Evolutionary conservation across 2,888 invertebrate genomes (phyloP), one percentile per base, ranked within the genome.

Genomic region (Pammene aurita): DNA sequence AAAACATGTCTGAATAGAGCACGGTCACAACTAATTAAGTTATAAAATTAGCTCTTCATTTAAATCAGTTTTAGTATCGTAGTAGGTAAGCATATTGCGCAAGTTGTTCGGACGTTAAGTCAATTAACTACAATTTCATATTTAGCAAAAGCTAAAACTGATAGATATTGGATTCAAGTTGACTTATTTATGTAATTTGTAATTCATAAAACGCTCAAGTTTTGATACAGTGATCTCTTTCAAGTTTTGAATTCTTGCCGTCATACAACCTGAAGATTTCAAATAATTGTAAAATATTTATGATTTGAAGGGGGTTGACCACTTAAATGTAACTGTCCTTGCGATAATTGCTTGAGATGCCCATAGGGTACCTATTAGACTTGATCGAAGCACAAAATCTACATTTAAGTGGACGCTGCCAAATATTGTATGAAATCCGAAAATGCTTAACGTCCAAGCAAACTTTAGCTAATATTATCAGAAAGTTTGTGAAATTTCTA

Each of bases 21-120:
- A 83, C 82, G 82, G 82, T 84, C 78, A 77, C 72, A 90, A 90
- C 84, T 83, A 79, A 84, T 81, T 84, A 84, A 82, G 84, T 86
- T 82, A 85, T 82, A 81, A 87, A 81, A 84, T 57, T 86, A 87
- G 85, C 86, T 83, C 79, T 83, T 77, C 77, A 81, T 81, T 83
- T 82, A 80, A 82, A 82, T 79, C 80, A 79, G 74, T 77, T 58
- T 57, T 58, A 82, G 74, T 78, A 73, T 76, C 74, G 73, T 74
- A 54, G 54, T 54, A 34, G 54, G 54, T 54, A 82, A 84, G 83
- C 82, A 74, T 78, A 77, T 76, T 72, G 71, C 72, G 73, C 55
- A 70, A 72, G 72, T 71, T 71, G 75, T 77, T 77, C 80, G 81
- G 81, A 80, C 80, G 76, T 66, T 70, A 75, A 78, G 76, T 78